Percentiles rank a stretch among this genome's conserved stretches.
phyloP scores from a whole-genome alignment of 2,888 invertebrate genomes.

The Ectemnius cavifrons region DNA sequence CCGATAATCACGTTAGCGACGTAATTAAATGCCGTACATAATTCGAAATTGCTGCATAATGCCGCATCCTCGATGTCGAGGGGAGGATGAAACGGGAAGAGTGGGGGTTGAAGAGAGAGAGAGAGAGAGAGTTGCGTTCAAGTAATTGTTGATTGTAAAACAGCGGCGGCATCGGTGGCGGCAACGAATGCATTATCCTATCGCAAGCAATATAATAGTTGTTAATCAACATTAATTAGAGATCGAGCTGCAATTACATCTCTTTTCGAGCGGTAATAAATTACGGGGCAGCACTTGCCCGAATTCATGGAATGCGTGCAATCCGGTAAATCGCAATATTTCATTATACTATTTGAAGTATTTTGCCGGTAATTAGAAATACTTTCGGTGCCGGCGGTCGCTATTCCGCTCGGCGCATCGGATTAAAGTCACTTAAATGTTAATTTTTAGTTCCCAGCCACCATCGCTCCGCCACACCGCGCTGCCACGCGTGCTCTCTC shows the following conservation, averaged over 20 bases:
- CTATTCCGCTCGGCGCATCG: neutral
- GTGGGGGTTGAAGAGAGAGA: too few species aligned
- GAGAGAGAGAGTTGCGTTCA: neutral
- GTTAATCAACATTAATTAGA: constrained; percentile 61
- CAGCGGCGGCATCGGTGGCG: constrained; percentile 38
- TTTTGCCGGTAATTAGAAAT: constrained; percentile 56
- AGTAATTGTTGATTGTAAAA: constrained; percentile 62
- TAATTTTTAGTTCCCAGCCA: constrained; percentile 38
- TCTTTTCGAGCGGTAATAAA: constrained; percentile 59
- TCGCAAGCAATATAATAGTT: constrained; percentile 56
- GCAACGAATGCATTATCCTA: constrained; percentile 15
- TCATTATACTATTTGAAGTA: constrained; percentile 56
- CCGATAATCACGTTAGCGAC: constrained; percentile 46
- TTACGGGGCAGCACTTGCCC: constrained; percentile 38
- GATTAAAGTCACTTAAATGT: constrained; percentile 30
- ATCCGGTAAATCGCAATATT: constrained; percentile 59
- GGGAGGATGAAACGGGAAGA: too few species aligned
- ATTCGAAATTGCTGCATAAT: constrained; percentile 51
- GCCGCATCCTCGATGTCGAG: constrained; percentile 22
- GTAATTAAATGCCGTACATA: constrained; percentile 59
- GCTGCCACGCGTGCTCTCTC: neutral
- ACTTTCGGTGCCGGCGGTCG: constrained; percentile 4
- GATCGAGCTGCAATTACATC: constrained; percentile 57
- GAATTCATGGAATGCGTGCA: too few species aligned
- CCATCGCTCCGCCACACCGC: neutral